Base-by-base conservation (phyloP, 1,140 invertebrate species). In the Brachionus rotundiformis region DNA sequence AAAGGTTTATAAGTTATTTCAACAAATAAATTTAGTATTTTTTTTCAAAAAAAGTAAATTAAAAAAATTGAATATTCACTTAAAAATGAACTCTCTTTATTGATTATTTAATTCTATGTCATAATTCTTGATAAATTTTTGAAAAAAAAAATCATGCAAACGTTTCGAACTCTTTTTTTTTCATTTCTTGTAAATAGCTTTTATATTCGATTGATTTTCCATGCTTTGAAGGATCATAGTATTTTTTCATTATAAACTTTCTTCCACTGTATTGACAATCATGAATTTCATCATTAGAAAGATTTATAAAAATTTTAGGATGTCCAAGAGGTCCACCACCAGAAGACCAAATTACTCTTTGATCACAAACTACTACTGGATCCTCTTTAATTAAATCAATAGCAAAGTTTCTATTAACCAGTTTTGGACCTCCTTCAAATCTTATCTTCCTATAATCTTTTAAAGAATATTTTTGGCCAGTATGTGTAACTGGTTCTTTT, bases 211-310 rank as follows among this genome's bases (percentile, higher is more conserved):
- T 76, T 27, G 81, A 54, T 75, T 63, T 47, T 19, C 81, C 81
- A 47, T 82, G 81, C 19, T 61, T 61, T 41, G 33, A 44, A 19
- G 44, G 33, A 31, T 82, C 54, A 25, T 82, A 82, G 31, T n/a
- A 75, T 77, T 75, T 75, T 47, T 39, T 82, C 23, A 71, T 29
- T n/a, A 82, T 82, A 33, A 82, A 82, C 44, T 39, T 59, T 25
- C 68, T 23, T 16, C 81, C 81, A 47, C 81, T 82, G 23, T 82
- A 82, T 59, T 65, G 65, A 77, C 81, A 82, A 31, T 36, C 63
- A 19, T 82, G 68, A 19, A 71, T 36, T 36, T 82, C 25, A 39
- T 54, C 13, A 49, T 59, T 29, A 16, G 19, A 65, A 23, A 82
- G 61, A 47, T 82, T 82, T 1, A 82, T 61, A 33, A 76, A 82